Percentiles rank a stretch among this genome's conserved stretches.
Conservation (phyloP, 2,113 vertebrate genomes). For the Murina feae region DNA sequence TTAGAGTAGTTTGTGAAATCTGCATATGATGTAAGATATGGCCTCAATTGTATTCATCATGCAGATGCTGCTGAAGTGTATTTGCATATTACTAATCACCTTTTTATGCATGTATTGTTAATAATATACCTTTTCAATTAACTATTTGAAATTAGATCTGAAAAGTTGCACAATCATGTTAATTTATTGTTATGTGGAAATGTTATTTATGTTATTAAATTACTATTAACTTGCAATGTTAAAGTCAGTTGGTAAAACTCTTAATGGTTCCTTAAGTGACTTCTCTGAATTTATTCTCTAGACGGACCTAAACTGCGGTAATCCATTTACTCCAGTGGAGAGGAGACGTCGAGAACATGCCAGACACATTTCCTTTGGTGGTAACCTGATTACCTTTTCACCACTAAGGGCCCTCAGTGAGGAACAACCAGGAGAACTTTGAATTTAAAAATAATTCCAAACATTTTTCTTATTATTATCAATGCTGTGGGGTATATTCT, state of each 20-base stretch:
- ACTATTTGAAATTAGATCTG: background rate
- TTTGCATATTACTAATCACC: background rate
- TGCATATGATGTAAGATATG: background rate
- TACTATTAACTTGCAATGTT: background rate
- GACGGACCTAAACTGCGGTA: background rate
- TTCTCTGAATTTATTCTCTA: conserved; percentile 38
- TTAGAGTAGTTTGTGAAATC: background rate
- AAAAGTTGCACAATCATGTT: background rate
- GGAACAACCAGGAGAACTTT: conserved; percentile 20
- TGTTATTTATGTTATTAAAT: background rate
- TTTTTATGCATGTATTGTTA: background rate
- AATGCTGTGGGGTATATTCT: background rate
- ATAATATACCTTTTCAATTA: background rate
- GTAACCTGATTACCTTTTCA: conserved; percentile 69
- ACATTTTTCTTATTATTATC: conserved; percentile 9
- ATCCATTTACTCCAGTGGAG: background rate
- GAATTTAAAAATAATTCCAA: conserved; percentile 17
- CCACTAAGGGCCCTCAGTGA: conserved; percentile 12
- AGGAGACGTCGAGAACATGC: background rate
- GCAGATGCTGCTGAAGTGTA: background rate
- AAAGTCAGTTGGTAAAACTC: background rate
- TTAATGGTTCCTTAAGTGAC: background rate
- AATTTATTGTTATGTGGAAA: background rate
- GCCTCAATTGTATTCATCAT: background rate
- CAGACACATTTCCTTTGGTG: conserved; percentile 61